A percentile compares a stretch with the other conserved stretches of the same genome.
phyloP scores from a whole-genome alignment of 2,797 vertebrate genomes.

The Cryptoblepharus egeriae region DNA sequence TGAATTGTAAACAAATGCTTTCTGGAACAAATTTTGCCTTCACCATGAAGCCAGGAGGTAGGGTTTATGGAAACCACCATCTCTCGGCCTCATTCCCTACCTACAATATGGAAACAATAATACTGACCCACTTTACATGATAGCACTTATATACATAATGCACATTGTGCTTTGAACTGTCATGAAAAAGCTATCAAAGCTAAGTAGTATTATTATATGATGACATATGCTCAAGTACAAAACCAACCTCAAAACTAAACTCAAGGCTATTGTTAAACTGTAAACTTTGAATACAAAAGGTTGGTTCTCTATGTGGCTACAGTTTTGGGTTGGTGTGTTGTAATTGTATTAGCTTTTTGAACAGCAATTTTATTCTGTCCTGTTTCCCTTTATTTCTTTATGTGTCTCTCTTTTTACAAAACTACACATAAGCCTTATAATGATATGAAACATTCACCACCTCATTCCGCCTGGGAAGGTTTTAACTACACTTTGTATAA shows the following conservation, averaged over 20 bases:
- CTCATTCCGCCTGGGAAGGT: conserved; percentile 46
- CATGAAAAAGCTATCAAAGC: too few relatives aligned
- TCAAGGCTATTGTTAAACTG: neutral
- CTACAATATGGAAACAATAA: neutral
- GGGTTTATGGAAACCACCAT: neutral
- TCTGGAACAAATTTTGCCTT: neutral
- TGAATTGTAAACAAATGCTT: neutral
- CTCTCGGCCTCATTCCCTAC: neutral
- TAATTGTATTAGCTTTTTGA: neutral
- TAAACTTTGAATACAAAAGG: neutral
- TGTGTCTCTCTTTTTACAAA: conserved; percentile 9
- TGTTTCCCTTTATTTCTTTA: conserved; percentile 1
- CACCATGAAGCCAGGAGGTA: neutral
- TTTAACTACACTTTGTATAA: conserved; percentile 59
- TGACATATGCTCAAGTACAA: conserved; percentile 11
- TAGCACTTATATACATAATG: neutral
- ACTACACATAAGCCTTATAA: conserved; percentile 9
- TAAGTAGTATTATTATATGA: neutral
- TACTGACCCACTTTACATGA: neutral
- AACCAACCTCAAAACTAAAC: neutral
- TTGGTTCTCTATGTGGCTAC: neutral
- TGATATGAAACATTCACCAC: conserved; percentile 52
- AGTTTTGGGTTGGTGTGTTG: neutral
- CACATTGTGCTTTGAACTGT: neutral
- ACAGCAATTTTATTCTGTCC: neutral